Percentiles rank a stretch among this genome's conserved stretches.
Conservation (phyloP, 2,113 vertebrate species). For the Osmerus mordax region DNA sequence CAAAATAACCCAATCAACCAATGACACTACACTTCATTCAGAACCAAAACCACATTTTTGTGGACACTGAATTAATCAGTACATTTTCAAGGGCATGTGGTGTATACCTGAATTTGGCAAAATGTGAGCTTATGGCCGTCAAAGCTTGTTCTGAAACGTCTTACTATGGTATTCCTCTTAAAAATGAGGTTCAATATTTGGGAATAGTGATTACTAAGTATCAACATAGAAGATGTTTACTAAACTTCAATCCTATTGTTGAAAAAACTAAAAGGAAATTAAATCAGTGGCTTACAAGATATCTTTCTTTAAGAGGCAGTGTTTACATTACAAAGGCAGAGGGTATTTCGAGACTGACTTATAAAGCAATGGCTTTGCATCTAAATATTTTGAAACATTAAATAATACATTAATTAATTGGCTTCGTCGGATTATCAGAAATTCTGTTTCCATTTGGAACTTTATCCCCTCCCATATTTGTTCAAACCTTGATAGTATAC, state of each 20-base stretch:
- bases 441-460: too few species aligned
- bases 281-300: constrained; percentile 3
- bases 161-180: constrained; percentile 5
- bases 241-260: constrained; percentile 6
- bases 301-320: constrained; percentile 6
- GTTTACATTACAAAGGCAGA: constrained; percentile 12
- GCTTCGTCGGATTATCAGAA: too few species aligned
- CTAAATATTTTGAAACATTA: background rate
- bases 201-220: background rate
- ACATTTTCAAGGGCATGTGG: background rate
- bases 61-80: background rate
- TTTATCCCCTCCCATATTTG: too few species aligned
- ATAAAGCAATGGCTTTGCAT: constrained; percentile 1
- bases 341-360: constrained; percentile 12
- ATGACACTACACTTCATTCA: constrained; percentile 14
- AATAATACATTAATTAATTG: background rate
- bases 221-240: background rate
- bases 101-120: background rate
- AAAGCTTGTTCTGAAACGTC: background rate
- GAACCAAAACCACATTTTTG: background rate
- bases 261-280: background rate
- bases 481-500: too few species aligned
- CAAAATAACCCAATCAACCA: constrained; percentile 11
- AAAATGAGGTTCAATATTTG: constrained; percentile 1
- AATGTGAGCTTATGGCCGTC: background rate